Evolutionary conservation across 2,113 vertebrate genomes (phyloP).

Genomic region (Pycnonotus jocosus): DNA sequence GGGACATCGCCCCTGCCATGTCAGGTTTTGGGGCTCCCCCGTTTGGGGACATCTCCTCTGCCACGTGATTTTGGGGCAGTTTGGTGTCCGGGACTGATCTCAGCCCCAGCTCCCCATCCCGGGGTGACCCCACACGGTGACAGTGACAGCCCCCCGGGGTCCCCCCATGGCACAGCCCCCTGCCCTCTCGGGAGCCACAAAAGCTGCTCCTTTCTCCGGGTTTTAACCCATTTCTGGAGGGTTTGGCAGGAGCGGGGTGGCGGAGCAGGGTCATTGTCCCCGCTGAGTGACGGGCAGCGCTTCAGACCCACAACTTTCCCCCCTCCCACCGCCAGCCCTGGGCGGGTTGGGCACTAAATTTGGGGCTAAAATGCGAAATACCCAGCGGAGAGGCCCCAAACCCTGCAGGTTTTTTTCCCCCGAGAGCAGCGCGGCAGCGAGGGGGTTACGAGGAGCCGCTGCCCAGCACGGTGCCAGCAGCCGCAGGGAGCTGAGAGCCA

Average conservation of each 20-base stretch:
- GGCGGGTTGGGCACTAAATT: rapidly evolving
- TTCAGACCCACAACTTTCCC: background rate
- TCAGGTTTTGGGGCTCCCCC: no score
- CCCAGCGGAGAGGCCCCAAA: background rate
- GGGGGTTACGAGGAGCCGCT: slow-evolving; percentile 19
- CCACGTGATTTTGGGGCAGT: rapidly evolving
- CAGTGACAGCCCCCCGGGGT: background rate
- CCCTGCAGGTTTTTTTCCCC: rapidly evolving
- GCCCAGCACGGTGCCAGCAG: slow-evolving; percentile 42
- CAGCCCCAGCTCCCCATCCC: rapidly evolving
- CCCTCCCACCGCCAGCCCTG: rapidly evolving
- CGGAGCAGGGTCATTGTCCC: background rate
- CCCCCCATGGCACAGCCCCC: rapidly evolving
- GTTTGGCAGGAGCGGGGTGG: rapidly evolving
- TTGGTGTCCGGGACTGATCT: no score
- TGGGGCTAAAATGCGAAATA: background rate
- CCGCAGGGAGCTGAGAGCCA: background rate
- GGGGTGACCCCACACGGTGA: rapidly evolving
- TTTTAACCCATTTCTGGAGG: background rate
- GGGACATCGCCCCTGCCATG: no score
- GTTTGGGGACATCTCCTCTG: rapidly evolving
- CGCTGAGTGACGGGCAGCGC: background rate
- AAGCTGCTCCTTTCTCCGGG: rapidly evolving
- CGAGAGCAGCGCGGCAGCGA: background rate
- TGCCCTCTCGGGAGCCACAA: no score